These are phyloP conservation scores for Dicyrtoma fusca DNA, from an alignment of 2,888 invertebrate species.

Conservation along the genomic window DNA sequence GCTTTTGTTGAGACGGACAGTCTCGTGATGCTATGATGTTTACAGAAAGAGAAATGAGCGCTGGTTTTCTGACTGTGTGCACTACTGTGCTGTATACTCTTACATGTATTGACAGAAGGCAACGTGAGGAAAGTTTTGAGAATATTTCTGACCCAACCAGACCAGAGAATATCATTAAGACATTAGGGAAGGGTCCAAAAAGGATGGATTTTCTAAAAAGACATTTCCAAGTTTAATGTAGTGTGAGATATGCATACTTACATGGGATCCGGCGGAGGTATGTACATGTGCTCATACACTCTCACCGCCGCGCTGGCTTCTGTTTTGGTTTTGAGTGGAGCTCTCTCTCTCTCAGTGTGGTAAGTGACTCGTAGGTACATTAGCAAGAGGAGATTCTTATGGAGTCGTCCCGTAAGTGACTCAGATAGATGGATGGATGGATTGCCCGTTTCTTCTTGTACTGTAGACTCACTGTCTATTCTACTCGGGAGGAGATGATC, in stretches of 20 bases:
- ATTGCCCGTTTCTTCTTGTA: slow-evolving; percentile 9
- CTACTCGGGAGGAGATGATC: too few species aligned
- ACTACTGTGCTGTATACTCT: neutral
- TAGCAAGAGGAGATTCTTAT: slow-evolving; percentile 22
- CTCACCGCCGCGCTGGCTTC: neutral
- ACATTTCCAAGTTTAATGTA: slow-evolving; percentile 47
- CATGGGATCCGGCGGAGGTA: neutral
- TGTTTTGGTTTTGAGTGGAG: neutral
- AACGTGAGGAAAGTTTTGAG: slow-evolving; percentile 6
- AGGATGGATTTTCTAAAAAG: slow-evolving; percentile 36
- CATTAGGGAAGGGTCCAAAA: slow-evolving; percentile 40
- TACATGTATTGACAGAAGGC: too few species aligned
- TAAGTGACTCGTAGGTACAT: slow-evolving; percentile 9
- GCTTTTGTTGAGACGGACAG: too few species aligned
- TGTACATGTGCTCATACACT: too few species aligned
- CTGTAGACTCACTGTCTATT: neutral
- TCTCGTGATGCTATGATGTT: too few species aligned
- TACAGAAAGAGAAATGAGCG: too few species aligned
- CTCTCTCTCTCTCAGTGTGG: slow-evolving; percentile 15
- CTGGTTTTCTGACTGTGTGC: too few species aligned
- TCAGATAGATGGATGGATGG: slow-evolving; percentile 44
- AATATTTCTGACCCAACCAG: slow-evolving; percentile 22
- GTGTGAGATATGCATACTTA: slow-evolving; percentile 43
- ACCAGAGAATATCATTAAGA: slow-evolving; percentile 41
- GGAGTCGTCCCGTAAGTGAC: slow-evolving; percentile 34